Conservation (phyloP, 2,113 vertebrate genomes). For the Leptobrachium leishanense region DNA sequence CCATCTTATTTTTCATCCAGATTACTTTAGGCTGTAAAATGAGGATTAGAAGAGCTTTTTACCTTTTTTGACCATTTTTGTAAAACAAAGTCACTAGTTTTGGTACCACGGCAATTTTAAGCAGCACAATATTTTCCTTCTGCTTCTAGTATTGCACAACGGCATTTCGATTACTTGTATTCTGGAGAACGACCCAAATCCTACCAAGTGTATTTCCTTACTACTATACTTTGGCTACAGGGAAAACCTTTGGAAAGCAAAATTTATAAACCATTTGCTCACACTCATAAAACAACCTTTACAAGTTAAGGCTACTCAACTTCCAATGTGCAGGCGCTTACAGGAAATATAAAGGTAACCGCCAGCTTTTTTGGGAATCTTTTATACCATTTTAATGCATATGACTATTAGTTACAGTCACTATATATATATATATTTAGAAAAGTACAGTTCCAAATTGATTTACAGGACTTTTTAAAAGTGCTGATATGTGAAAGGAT, state of each 20-base stretch:
- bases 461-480: neutral
- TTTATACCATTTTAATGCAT: neutral
- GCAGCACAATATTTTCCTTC: too few species aligned
- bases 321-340: neutral
- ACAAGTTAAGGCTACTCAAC: neutral
- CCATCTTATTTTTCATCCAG: conserved; percentile 90
- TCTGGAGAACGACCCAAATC: neutral
- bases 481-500: neutral
- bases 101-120: too few species aligned
- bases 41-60: neutral
- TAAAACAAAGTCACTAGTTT: too few species aligned
- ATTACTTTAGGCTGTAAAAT: conserved; percentile 77
- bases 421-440: neutral
- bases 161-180: neutral
- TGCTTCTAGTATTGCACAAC: too few species aligned
- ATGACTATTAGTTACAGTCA: neutral
- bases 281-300: conserved; percentile 16
- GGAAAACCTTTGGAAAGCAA: conserved; percentile 1
- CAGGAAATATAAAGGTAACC: neutral
- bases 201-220: neutral
- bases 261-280: conserved; percentile 15
- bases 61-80: too few species aligned
- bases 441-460: neutral
- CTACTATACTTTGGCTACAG: neutral
- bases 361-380: neutral